A percentile compares a stretch with the other conserved stretches of the same genome.
These are phyloP conservation scores for Oophaga sylvatica DNA, from an alignment of 2,797 vertebrate species.

Conservation along the genomic window DNA sequence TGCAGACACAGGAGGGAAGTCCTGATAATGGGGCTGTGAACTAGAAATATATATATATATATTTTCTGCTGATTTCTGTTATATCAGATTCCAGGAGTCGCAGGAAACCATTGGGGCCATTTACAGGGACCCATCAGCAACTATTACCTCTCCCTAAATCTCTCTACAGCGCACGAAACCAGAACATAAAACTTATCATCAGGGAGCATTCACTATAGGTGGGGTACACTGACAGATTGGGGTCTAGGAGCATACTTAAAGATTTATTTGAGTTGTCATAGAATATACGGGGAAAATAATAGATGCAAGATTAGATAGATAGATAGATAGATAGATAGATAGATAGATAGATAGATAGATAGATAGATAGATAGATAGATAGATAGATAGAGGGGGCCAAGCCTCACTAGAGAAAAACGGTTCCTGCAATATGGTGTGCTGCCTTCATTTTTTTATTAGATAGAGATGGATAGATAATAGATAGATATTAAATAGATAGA, in stretches of 20 bases:
- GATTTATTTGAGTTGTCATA: neutral
- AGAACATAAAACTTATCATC: neutral
- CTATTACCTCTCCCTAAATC: no score
- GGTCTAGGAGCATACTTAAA: neutral
- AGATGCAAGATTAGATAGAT: no score
- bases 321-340: neutral
- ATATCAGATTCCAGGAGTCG: neutral
- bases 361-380: neutral
- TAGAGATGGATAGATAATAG: neutral
- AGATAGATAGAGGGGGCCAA: no score
- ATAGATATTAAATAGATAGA: no score
- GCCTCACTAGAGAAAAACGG: no score
- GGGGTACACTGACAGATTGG: neutral
- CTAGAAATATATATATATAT: neutral
- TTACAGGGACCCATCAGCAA: no score
- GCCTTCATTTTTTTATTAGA: neutral
- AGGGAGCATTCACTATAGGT: no score
- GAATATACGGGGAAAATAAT: neutral
- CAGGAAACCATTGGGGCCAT: no score
- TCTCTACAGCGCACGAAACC: no score
- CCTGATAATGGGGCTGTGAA: neutral
- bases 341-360: neutral
- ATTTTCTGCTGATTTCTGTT: neutral
- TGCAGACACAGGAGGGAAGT: neutral
- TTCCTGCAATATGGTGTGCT: no score